Evolutionary conservation across 2,888 invertebrate species (phyloP).

Genomic region (Melanotus villosus): DNA sequence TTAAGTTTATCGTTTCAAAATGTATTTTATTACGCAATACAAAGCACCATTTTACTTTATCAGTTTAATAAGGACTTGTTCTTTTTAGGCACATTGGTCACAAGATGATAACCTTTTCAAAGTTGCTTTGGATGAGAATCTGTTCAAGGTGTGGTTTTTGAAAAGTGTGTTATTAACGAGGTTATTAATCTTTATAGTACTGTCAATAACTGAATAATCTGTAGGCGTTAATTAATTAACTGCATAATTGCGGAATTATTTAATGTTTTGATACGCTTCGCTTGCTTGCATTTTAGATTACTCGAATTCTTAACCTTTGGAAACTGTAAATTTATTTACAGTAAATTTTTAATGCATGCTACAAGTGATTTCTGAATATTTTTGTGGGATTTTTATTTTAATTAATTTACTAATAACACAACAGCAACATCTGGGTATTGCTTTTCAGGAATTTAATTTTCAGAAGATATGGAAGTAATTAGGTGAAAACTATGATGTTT

Average conservation of each 20-base stretch:
- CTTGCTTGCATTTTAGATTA: neutral
- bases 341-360: too few species aligned
- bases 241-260: neutral
- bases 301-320: neutral
- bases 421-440: too few species aligned
- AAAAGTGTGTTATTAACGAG: slow-evolving; percentile 11
- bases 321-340: too few species aligned
- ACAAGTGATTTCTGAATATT: too few species aligned
- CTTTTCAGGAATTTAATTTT: too few species aligned
- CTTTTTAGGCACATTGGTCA: slow-evolving; percentile 9
- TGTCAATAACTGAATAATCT: slow-evolving; percentile 1
- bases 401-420: too few species aligned
- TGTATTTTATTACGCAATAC: neutral
- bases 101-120: neutral
- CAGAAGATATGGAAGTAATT: too few species aligned
- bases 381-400: too few species aligned
- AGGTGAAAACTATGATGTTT: too few species aligned
- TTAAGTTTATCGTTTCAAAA: too few species aligned
- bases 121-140: slow-evolving; percentile 3
- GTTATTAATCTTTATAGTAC: slow-evolving; percentile 9
- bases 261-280: neutral
- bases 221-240: neutral
- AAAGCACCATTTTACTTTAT: neutral
- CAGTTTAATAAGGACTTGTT: too few species aligned
- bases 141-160: slow-evolving; percentile 18